Percentiles rank a stretch among this genome's conserved stretches.
Evolutionary conservation across 1,140 invertebrate species (phyloP).

Genomic region (Armadillidium nasatum): DNA sequence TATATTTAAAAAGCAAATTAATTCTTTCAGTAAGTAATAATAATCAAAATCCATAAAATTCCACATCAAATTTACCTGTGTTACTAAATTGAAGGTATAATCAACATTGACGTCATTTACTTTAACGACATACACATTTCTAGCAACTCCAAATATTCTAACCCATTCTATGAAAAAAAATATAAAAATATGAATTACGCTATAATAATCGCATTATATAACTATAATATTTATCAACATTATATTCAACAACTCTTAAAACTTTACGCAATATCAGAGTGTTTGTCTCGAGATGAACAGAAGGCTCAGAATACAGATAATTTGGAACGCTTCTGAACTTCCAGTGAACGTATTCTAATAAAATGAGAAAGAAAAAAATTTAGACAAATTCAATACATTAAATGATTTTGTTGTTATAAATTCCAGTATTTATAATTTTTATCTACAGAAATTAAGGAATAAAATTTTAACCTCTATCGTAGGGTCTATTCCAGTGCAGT

Average conservation of each 20-base stretch:
- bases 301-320: not conserved
- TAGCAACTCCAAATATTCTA: not conserved
- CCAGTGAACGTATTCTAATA: not conserved
- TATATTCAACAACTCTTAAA: not conserved
- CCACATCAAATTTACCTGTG: not conserved
- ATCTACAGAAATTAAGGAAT: not conserved
- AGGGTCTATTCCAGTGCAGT: conserved; percentile 74
- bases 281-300: not conserved
- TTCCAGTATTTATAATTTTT: not conserved
- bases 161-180: not conserved
- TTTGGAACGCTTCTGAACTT: not conserved
- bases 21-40: not conserved
- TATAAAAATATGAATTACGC: not conserved
- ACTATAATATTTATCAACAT: not conserved
- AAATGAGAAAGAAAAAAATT: not conserved
- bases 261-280: too few species aligned
- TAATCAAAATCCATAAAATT: not conserved
- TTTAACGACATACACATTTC: not conserved
- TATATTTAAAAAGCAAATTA: not conserved
- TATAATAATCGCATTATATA: not conserved
- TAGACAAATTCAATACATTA: too few species aligned
- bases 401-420: too few species aligned
- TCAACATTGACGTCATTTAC: not conserved
- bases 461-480: conserved; percentile 58
- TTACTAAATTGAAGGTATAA: not conserved